These are phyloP conservation scores for Aquatica leii DNA, from an alignment of 2,888 invertebrate species.

Conservation along the genomic window DNA sequence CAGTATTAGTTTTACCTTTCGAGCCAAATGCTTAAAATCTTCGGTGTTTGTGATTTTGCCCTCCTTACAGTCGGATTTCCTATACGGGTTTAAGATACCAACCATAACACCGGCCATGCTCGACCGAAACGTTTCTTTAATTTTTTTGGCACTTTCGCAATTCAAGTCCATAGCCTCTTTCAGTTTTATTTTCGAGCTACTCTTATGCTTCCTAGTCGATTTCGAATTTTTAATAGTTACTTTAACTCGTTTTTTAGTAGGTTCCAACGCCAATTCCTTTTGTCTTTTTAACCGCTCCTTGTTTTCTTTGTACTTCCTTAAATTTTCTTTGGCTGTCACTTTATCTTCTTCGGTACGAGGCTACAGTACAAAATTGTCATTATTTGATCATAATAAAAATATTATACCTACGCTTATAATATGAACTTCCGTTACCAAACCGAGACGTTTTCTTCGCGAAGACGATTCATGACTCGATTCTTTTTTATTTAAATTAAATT, in stretches of 20 bases:
- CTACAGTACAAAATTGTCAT: constrained; percentile 61
- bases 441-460: constrained; percentile 62
- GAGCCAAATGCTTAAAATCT: constrained; percentile 93
- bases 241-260: constrained; percentile 62
- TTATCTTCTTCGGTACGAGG: constrained; percentile 84
- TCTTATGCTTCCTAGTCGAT: constrained; percentile 48
- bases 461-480: constrained; percentile 44
- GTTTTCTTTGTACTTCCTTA: constrained; percentile 79
- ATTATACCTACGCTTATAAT: constrained; percentile 72
- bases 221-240: constrained; percentile 40
- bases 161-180: constrained; percentile 56
- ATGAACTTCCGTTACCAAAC: constrained; percentile 67
- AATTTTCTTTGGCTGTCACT: constrained; percentile 71
- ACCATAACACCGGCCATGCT: constrained; percentile 85
- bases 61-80: constrained; percentile 82
- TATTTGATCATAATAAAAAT: no score
- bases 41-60: constrained; percentile 89
- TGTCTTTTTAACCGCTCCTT: constrained; percentile 79
- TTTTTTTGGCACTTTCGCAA: constrained; percentile 69
- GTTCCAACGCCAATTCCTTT: constrained; percentile 64
- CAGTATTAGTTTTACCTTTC: constrained; percentile 72
- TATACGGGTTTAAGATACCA: constrained; percentile 85
- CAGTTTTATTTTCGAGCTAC: constrained; percentile 52
- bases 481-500: constrained; percentile 48
- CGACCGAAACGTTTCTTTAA: constrained; percentile 86